Evolutionary conservation across 64 coral and sea anemone genomes (phyloP).

Genomic region (Stichodactyla helianthus): DNA sequence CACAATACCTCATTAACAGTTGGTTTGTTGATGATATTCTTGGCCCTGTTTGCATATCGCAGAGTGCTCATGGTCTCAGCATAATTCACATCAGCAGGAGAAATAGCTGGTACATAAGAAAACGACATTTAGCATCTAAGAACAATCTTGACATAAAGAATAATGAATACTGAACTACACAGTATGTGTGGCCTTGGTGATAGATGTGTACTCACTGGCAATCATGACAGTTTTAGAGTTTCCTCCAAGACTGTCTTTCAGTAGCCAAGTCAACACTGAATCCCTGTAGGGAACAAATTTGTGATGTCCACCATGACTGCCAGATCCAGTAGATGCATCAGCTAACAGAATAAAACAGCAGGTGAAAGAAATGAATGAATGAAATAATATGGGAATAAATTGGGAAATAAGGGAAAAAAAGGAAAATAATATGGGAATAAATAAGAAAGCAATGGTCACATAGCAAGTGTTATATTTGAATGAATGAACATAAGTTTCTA

Average conservation of each 20-base stretch:
- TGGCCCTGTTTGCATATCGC: slow-evolving; percentile 92
- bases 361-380: not conserved
- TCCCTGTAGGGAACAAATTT: slow-evolving; percentile 96
- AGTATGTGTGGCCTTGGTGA: too few species aligned
- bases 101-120: slow-evolving; percentile 54
- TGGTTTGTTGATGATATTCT: slow-evolving; percentile 99
- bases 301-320: slow-evolving; percentile 53
- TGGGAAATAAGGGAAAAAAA: not conserved
- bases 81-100: slow-evolving; percentile 93
- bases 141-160: not conserved
- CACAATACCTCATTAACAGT: slow-evolving; percentile 74
- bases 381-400: not conserved
- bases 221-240: slow-evolving; percentile 99
- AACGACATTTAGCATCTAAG: not conserved
- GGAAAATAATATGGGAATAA: not conserved
- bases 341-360: slow-evolving; percentile 36
- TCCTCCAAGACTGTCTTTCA: slow-evolving; percentile 95
- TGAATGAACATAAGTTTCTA: not conserved
- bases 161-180: too few species aligned
- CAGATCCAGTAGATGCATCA: slow-evolving; percentile 74
- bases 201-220: slow-evolving; percentile 53
- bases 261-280: slow-evolving; percentile 92
- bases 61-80: slow-evolving; percentile 90
- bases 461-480: not conserved
- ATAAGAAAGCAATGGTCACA: not conserved